Evolutionary conservation across 2,888 invertebrate species (phyloP), one percentile per base, ranked within the genome.

Genomic region (Thera obeliscata): DNA sequence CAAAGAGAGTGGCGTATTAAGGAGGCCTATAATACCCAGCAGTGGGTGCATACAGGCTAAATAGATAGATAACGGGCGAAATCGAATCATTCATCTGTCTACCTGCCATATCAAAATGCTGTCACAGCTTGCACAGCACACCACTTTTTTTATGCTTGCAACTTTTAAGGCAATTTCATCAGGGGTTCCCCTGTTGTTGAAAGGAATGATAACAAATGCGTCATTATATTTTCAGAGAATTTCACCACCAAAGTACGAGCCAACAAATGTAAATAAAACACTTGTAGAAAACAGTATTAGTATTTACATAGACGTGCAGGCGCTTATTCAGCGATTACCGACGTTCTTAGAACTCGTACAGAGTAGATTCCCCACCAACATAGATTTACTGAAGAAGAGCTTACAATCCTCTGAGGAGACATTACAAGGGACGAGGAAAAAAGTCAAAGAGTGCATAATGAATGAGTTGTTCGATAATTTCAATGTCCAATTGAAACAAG

Each of bases 401-500:
- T 77, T 91, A 48, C 79, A 78, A 66, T 79, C 83, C 49, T 82
- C 92, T n/a, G 82, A 90, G 72, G 81, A 77, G 9, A 64, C 74
- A 7, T 76, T 93, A 62, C 73, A 81, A 72, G 81, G 77, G 4
- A 85, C 84, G 9, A 88, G 86, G 70, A 74, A 75, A 4, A 89
- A 85, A 78, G 84, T 93, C 56, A 86, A 80, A 68, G 87, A 89
- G 64, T 89, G 88, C 78, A 89, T 93, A 75, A 89, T 92, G 2
- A 87, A 84, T 65, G 93, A 92, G 78, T 72, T 93, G 66, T 91
- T 80, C 76, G 84, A 86, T 56, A 83, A 86, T 75, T 88, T 95
- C 79, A 91, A 95, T 61, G 86, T 93, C 36, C 95, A 96, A 76
- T 93, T 97, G 76, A 96, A 96, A 72, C 96, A 97, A 94, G 98